phyloP scores from a whole-genome alignment of 2,113 vertebrate genomes.

The Sorex araneus region DNA sequence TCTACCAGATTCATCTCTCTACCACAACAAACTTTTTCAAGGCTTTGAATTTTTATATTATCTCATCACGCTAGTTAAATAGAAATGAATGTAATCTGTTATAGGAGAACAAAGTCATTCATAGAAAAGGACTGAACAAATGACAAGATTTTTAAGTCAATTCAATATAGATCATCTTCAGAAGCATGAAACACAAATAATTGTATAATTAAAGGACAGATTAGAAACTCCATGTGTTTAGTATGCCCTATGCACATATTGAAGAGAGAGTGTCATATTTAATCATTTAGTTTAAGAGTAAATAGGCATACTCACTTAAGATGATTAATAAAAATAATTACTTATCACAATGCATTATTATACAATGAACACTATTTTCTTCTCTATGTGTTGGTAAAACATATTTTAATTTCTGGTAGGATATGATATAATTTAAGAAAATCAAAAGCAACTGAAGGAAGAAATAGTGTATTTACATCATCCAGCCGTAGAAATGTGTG shows the following conservation, averaged over 20 bases:
- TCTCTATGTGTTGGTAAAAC: background rate
- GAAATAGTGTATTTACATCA: background rate
- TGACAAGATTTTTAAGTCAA: constrained; percentile 13
- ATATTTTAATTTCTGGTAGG: background rate
- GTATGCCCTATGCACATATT: background rate
- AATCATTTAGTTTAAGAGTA: constrained; percentile 13
- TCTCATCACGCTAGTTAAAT: background rate
- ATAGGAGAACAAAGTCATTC: no score
- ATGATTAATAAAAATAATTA: background rate
- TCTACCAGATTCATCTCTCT: constrained; percentile 1
- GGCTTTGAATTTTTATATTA: background rate
- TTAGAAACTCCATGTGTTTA: background rate
- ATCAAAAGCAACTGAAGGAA: constrained; percentile 12
- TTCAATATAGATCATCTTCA: background rate
- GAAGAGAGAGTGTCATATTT: background rate
- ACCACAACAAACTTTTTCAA: background rate
- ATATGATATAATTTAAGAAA: background rate
- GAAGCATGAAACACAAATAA: background rate
- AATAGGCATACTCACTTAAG: background rate
- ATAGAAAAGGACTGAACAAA: background rate
- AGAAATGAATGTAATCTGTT: background rate
- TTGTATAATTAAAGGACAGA: constrained; percentile 33
- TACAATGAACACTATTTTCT: background rate
- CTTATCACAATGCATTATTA: background rate
- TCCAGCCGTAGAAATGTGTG: background rate